Percentiles rank a stretch among this genome's conserved stretches.
Conservation (phyloP, 2,797 vertebrate species). For the Emys orbicularis region DNA sequence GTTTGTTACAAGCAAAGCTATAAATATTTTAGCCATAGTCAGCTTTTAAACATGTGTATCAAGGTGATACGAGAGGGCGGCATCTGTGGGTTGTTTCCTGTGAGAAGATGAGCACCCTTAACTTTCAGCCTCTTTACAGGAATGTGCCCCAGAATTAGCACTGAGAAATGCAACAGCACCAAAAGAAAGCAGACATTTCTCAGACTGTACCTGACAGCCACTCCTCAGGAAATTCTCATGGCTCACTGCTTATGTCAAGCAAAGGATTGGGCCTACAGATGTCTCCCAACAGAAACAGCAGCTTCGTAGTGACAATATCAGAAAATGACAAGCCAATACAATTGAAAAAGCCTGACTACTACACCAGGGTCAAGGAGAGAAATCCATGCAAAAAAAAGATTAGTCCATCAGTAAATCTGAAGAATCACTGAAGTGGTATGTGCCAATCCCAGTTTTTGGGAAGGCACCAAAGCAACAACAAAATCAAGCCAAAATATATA, state of each 20-base stretch:
- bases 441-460: background rate
- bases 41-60: background rate
- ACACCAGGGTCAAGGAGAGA: background rate
- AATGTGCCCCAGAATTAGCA: background rate
- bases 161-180: background rate
- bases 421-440: background rate
- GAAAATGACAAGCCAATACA: background rate
- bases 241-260: background rate
- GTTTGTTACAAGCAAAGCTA: background rate
- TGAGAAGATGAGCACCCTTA: background rate
- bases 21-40: background rate
- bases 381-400: background rate
- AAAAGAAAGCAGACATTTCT: background rate
- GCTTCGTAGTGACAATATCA: background rate
- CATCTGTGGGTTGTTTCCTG: background rate
- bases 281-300: background rate
- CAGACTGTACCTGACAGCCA: background rate
- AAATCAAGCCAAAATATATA: background rate
- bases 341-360: background rate
- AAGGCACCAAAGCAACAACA: background rate
- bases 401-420: background rate
- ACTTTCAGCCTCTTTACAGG: background rate
- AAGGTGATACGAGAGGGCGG: background rate
- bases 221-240: background rate
- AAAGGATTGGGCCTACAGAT: background rate